Percentiles rank a stretch among this genome's conserved stretches.
Evolutionary conservation across 2,797 vertebrate genomes (phyloP).

Genomic region (Orientallactaga sibirica): DNA sequence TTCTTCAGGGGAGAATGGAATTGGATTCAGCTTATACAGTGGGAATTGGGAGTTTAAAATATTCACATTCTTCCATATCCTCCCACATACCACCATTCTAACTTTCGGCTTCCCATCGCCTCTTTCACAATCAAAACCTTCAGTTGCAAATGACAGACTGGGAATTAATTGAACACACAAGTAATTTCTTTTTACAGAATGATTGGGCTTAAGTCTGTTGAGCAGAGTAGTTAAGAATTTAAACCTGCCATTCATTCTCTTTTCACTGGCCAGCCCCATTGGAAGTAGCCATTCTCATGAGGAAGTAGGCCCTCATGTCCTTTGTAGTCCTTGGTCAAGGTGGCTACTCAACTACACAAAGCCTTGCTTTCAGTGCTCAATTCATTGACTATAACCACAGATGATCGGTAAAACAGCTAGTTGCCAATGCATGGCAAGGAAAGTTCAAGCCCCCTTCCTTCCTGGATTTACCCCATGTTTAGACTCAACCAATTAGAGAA

Average conservation of each 20-base stretch:
- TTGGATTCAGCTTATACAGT: slow-evolving; percentile 48
- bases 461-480: slow-evolving; percentile 30
- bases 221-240: slow-evolving; percentile 45
- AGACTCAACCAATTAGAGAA: slow-evolving; percentile 31
- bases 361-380: slow-evolving; percentile 29
- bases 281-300: slow-evolving; percentile 18
- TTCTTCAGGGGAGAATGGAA: slow-evolving; percentile 17
- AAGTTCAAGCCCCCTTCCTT: neutral
- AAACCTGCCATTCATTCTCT: slow-evolving; percentile 43
- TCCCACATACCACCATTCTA: slow-evolving; percentile 30
- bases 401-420: slow-evolving; percentile 45
- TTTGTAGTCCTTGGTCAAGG: slow-evolving; percentile 40
- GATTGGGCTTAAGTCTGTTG: slow-evolving; percentile 28
- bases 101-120: neutral
- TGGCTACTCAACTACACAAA: slow-evolving; percentile 37
- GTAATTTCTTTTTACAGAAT: slow-evolving; percentile 60
- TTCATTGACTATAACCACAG: slow-evolving; percentile 38
- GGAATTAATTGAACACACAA: slow-evolving; percentile 43
- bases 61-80: slow-evolving; percentile 32
- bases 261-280: neutral
- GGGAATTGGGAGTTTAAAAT: slow-evolving; percentile 45
- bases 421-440: slow-evolving; percentile 28
- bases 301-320: slow-evolving; percentile 16
- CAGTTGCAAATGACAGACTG: slow-evolving; percentile 61
- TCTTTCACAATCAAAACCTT: slow-evolving; percentile 38